Percentiles rank a stretch among this genome's conserved stretches.
Conservation (phyloP, 2,113 vertebrate genomes). For the Scortum barcoo region DNA sequence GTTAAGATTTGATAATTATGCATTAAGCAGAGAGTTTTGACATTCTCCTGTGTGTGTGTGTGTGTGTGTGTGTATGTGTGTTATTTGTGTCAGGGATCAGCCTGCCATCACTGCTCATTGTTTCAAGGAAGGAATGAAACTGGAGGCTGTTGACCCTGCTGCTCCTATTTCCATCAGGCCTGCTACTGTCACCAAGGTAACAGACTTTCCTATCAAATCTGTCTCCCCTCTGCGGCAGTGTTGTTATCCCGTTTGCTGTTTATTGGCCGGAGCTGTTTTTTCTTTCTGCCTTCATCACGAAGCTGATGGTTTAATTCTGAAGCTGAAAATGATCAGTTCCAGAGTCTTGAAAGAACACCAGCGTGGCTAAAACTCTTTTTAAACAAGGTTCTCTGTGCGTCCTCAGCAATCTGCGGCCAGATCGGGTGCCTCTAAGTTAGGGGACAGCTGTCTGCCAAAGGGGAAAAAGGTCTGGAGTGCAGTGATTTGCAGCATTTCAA, state of each 20-base stretch:
- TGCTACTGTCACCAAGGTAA: conserved; percentile 95
- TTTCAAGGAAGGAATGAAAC: conserved; percentile 94
- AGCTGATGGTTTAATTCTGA: not conserved
- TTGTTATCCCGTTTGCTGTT: conserved; percentile 14
- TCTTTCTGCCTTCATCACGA: conserved; percentile 4
- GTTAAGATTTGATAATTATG: conserved; percentile 4
- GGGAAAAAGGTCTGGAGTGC: no score
- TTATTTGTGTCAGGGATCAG: conserved; percentile 90
- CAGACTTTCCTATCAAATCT: conserved; percentile 41
- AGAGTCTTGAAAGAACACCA: not conserved
- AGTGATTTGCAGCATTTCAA: no score
- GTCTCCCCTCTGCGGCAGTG: conserved; percentile 27
- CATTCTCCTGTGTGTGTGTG: not conserved
- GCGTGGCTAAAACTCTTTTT: not conserved
- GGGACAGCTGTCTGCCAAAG: no score
- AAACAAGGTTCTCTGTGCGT: no score
- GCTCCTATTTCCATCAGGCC: conserved; percentile 94
- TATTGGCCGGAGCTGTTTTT: not conserved
- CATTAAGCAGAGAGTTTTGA: not conserved
- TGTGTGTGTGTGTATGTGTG: conserved; percentile 20
- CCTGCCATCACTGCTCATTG: conserved; percentile 88
- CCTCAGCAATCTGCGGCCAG: no score
- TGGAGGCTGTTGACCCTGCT: conserved; percentile 93
- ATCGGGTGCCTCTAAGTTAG: no score
- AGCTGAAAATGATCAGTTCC: not conserved